Conservation (phyloP, 1,140 invertebrate genomes). For the Pentalonia nigronervosa region DNA sequence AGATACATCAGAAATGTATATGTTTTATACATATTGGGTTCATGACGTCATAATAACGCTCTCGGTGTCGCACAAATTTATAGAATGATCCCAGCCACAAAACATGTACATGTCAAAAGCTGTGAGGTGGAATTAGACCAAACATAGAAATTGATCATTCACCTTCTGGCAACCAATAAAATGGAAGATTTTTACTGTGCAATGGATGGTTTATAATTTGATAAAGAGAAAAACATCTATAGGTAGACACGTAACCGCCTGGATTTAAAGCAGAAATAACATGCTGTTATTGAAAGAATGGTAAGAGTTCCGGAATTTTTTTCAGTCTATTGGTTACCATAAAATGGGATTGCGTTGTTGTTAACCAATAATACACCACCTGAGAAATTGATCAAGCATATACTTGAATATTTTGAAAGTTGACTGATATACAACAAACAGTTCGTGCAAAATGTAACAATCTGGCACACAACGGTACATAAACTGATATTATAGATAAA, state of each 20-base stretch:
- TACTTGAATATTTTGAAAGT: background rate
- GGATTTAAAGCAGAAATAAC: background rate
- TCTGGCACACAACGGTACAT: too few species aligned
- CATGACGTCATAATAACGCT: too few species aligned
- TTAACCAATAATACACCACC: background rate
- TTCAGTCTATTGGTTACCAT: background rate
- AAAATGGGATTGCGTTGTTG: background rate
- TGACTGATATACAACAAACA: background rate
- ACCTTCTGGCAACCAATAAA: background rate
- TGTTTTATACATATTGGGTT: too few species aligned
- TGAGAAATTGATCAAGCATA: background rate
- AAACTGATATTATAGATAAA: background rate
- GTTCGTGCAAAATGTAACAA: too few species aligned
- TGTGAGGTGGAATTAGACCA: background rate
- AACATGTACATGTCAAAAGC: too few species aligned
- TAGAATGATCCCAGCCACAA: too few species aligned
- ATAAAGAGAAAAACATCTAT: background rate
- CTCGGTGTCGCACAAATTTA: too few species aligned
- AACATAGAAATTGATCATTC: background rate
- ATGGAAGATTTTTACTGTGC: background rate
- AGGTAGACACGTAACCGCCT: background rate
- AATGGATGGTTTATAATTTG: background rate
- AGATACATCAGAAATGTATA: too few species aligned
- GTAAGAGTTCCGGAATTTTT: background rate
- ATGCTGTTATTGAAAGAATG: background rate